Base-by-base conservation (phyloP, 2,797 vertebrate genomes). In the Dendrocincla fuliginosa region DNA sequence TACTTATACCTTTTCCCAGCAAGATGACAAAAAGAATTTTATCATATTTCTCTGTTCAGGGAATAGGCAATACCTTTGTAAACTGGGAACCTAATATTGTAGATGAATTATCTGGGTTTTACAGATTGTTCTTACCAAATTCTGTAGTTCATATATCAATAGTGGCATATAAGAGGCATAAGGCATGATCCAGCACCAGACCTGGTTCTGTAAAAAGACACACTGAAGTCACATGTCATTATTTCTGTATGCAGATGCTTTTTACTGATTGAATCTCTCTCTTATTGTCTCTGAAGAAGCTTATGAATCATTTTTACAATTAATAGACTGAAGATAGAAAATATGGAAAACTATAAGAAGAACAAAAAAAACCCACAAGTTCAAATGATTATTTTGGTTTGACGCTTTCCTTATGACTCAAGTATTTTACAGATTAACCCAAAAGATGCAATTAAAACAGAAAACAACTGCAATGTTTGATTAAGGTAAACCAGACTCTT, bases 1-100 rank as follows among this genome's bases (percentile, higher is more conserved):
- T 97, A 93, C 92, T 11, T 65, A 55, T 87, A 83, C 37, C 33
- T 86, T 88, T 93, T 94, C 74, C 88, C 85, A 90, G 85, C 30
- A 95, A 79, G 68, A 84, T 3, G 2, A 33, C 67, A 90, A 88
- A 17, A 5, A 85, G 39, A 56, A 73, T 90, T 93, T 92, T 84
- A 86, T 84, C 17, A 16, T 63, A 11, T 86, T 91, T 93, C 57
- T 50, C 23, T 76, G 7, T 86, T 89, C 59, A 59, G 56, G 33
- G 41, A 89, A 70, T 27, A 89, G 42, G 5, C 30, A 70, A 59
- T 73, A 33, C 10, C 6, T 17, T 52, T 90, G 27, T 74, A 88
- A 90, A 90, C 10, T 20, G 6, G 28, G 35, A 84, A 49, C 5
- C 5, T 67, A 50, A 81, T 84, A 67, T 32, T 79, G 6, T 16